Evolutionary conservation across 2,888 invertebrate species (phyloP).

Genomic region (Epirrhoe alternata): DNA sequence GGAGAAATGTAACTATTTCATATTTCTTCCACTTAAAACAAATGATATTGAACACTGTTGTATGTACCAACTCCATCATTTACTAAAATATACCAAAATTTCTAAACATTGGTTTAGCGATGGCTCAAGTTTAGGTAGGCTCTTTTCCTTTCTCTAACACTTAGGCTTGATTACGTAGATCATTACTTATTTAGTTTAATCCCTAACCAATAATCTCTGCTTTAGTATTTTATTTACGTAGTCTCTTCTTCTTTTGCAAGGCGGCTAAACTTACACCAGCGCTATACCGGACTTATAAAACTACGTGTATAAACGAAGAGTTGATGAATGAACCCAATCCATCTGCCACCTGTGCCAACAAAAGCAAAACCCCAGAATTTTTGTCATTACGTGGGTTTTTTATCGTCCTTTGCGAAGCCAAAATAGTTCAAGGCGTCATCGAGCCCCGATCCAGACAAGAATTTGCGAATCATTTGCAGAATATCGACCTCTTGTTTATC

Average conservation of each 20-base stretch:
- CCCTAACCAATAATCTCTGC: too few relatives aligned
- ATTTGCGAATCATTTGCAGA: constrained; percentile 73
- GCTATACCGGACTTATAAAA: background rate
- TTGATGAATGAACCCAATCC: constrained; percentile 54
- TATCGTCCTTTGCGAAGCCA: constrained; percentile 63
- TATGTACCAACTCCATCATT: too few relatives aligned
- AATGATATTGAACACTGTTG: too few relatives aligned
- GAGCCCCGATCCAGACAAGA: constrained; percentile 73
- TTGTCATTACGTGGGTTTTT: constrained; percentile 68
- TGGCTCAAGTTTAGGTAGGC: background rate
- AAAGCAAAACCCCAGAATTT: constrained; percentile 57
- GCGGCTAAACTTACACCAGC: background rate
- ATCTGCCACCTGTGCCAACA: constrained; percentile 55
- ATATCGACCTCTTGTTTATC: constrained; percentile 61
- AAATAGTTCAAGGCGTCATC: constrained; percentile 69
- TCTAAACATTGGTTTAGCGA: background rate
- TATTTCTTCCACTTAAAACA: too few relatives aligned
- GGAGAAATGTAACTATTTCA: background rate
- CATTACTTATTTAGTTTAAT: too few relatives aligned
- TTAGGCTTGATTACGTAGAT: too few relatives aligned
- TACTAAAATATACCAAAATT: background rate
- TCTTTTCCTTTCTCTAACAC: too few relatives aligned
- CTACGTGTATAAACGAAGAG: constrained; percentile 5
- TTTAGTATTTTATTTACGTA: too few relatives aligned
- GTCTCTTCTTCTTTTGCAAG: too few relatives aligned